A percentile compares a stretch with the other conserved stretches of the same genome.
Conservation (phyloP, 2,797 vertebrate genomes). For the Falco concolor region DNA sequence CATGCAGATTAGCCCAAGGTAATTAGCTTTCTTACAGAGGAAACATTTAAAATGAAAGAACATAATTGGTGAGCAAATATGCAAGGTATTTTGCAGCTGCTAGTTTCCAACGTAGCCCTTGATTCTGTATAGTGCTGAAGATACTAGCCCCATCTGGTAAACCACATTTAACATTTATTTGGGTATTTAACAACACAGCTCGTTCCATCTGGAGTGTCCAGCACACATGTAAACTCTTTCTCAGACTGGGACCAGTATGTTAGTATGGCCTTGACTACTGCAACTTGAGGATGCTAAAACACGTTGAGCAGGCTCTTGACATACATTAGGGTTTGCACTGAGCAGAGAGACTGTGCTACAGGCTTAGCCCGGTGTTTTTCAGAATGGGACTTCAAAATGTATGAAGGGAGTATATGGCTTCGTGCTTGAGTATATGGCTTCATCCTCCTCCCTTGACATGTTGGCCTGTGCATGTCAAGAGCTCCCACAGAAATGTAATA, state of each 20-base stretch:
- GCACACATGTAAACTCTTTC: not conserved
- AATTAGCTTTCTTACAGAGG: not conserved
- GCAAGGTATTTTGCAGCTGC: slow-evolving; percentile 2
- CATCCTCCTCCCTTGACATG: accelerated
- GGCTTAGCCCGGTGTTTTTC: not conserved
- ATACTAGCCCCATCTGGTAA: not conserved
- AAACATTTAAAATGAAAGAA: not conserved
- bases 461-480: not conserved
- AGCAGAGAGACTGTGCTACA: not conserved
- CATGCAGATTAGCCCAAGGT: not conserved
- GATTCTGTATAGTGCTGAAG: not conserved
- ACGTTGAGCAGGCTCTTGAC: not conserved
- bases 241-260: not conserved
- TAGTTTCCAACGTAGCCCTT: not conserved
- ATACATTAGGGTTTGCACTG: not conserved
- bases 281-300: not conserved
- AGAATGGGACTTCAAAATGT: not conserved
- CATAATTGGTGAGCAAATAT: slow-evolving; percentile 6
- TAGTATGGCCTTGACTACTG: not conserved
- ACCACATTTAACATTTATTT: not conserved
- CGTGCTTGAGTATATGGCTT: not conserved
- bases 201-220: not conserved
- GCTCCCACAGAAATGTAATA: not conserved
- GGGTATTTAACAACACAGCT: not conserved
- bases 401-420: not conserved